Evolutionary conservation across 2,113 vertebrate species (phyloP).

Genomic region (Plecotus auritus): DNA sequence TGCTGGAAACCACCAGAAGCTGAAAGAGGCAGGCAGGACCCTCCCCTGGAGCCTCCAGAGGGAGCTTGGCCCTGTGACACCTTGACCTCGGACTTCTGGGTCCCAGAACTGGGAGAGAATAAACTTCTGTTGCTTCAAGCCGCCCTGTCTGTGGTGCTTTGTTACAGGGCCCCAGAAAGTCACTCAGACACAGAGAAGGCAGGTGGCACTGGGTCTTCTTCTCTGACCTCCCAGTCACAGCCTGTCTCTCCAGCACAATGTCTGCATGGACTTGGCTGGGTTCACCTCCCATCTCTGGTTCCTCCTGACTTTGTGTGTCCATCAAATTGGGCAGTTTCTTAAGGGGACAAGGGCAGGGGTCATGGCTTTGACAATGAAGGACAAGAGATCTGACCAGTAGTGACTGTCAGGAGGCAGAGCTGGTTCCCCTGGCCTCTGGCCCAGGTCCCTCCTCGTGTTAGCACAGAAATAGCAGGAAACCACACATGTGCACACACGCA

Average conservation of each 20-base stretch:
- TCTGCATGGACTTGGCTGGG: not conserved
- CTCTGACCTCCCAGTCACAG: too few relatives aligned
- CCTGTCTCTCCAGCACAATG: not conserved
- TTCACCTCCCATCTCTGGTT: not conserved
- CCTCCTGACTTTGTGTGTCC: not conserved
- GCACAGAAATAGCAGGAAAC: not conserved
- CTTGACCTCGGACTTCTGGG: not conserved
- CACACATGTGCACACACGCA: not conserved
- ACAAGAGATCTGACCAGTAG: not conserved
- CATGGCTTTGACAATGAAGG: not conserved
- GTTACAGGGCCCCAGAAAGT: not conserved
- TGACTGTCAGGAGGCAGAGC: not conserved
- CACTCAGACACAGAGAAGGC: not conserved
- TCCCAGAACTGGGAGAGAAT: not conserved
- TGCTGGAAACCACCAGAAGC: not conserved
- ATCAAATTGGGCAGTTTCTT: not conserved
- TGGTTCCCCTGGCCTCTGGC: not conserved
- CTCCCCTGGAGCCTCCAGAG: too few relatives aligned
- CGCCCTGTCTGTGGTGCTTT: not conserved
- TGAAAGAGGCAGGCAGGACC: not conserved
- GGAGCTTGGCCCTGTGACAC: not conserved
- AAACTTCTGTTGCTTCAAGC: not conserved
- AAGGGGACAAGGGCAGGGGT: accelerated
- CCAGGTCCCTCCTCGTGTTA: not conserved
- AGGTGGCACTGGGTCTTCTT: not conserved